Base-by-base conservation (phyloP, 2,113 vertebrate species). In the Lamprotornis superbus region DNA sequence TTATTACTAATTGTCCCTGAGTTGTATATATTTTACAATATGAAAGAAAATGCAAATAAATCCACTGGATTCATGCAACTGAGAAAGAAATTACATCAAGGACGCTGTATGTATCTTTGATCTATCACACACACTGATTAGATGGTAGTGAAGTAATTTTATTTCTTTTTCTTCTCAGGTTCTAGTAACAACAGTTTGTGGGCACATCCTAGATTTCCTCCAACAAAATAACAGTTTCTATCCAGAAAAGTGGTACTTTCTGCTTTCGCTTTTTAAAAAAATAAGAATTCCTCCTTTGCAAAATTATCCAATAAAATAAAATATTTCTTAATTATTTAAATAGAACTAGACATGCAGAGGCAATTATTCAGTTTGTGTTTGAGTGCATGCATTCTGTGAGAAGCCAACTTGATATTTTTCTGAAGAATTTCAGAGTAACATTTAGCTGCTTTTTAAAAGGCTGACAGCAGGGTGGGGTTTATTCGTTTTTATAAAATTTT, bases 1-100 rank as follows among this genome's bases (percentile, higher is more conserved):
- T 95, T 94, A 95, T 92, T 96, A 81, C 94, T 95, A 97, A 84
- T 97, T 94, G 91, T 92, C 78, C 68, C 94, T 83, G 87, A 96
- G 85, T 90, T 96, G 86, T 70, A 92, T 90, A 63, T 95, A 86
- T 73, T 50, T 94, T 50, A 71, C 46, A 95, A 73, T 87, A 55
- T 77, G 92, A 90, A 75, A 95, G 57, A 70, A 96, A 97, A 96
- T 70, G 27, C 33, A 94, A 44, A 97, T 90, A 94, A 97, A 96
- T 84, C 79, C 56, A 88, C 5, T 68, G 40, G 79, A 97, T 96
- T 80, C 9, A 61, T 49, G 37, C 5, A 80, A 77, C 86, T 96
- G 31, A 79, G 61, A 90, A 96, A 87, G 12, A 97, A 87, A 94
- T 89, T 15, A 57, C 19, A 91, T 75, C 67, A 88, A 90, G 49